These are phyloP conservation scores for Myotis brandtii DNA, from an alignment of 2,113 vertebrate species.

Conservation along the genomic window DNA sequence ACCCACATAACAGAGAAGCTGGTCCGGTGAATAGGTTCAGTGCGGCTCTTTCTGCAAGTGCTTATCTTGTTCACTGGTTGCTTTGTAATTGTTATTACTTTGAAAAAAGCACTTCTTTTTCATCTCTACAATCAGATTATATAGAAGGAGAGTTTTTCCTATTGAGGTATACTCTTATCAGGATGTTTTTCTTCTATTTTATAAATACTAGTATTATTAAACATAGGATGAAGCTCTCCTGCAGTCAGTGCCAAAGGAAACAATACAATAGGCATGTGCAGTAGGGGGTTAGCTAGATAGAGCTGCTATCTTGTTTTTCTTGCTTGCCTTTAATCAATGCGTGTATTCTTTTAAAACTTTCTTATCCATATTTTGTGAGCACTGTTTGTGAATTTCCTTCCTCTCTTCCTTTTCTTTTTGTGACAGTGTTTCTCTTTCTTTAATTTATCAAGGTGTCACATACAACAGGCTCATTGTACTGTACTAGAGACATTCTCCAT, in stretches of 20 bases:
- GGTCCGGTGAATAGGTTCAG: conserved; percentile 34
- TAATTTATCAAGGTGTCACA: conserved; percentile 66
- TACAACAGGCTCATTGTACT: conserved; percentile 38
- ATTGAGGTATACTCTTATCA: conserved; percentile 76
- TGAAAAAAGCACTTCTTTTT: conserved; percentile 70
- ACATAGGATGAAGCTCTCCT: conserved; percentile 59
- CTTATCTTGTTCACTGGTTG: conserved; percentile 72
- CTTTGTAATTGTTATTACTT: conserved; percentile 75
- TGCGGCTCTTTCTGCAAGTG: conserved; percentile 32
- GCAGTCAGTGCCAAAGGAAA: conserved; percentile 71
- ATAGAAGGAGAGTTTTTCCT: conserved; percentile 53
- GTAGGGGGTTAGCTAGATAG: conserved; percentile 44
- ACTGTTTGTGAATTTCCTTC: conserved; percentile 74
- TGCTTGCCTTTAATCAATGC: conserved; percentile 74
- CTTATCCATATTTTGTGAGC: conserved; percentile 76
- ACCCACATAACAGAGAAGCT: conserved; percentile 38
- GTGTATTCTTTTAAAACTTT: conserved; percentile 69
- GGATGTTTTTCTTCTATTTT: conserved; percentile 76
- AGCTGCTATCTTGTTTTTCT: conserved; percentile 76
- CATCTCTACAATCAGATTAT: conserved; percentile 67
- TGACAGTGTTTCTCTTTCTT: conserved; percentile 72
- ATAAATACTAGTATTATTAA: conserved; percentile 78
- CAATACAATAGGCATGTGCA: conserved; percentile 60
- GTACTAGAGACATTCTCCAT: conserved; percentile 51
- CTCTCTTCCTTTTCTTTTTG: conserved; percentile 74